Conservation (phyloP, 2,888 invertebrate genomes). For the Rhabditophanes sp. region DNA sequence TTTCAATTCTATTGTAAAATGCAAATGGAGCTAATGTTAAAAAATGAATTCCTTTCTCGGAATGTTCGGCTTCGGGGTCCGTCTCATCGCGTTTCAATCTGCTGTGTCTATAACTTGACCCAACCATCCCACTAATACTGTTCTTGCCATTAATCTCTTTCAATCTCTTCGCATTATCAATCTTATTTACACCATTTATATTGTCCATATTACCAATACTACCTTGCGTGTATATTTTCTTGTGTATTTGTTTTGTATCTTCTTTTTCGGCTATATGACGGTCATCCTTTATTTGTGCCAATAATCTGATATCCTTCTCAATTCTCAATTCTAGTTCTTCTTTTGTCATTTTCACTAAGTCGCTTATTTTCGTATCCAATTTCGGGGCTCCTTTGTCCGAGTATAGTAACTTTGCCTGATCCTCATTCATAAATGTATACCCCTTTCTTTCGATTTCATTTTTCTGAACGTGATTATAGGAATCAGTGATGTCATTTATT, state of each 20-base stretch:
- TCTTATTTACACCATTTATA: no score
- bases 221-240: no score
- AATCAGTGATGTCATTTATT: conserved; percentile 2
- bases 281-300: conserved; percentile 15
- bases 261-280: no score
- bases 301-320: conserved; percentile 17
- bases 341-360: conserved; percentile 6
- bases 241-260: no score
- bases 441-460: conserved; percentile 16
- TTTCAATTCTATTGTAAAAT: conserved; percentile 22
- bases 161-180: no score
- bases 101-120: background rate
- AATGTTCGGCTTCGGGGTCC: conserved; percentile 8
- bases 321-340: conserved; percentile 12
- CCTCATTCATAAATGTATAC: conserved; percentile 16
- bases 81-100: background rate
- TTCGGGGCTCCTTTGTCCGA: conserved; percentile 8
- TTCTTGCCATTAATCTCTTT: no score
- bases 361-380: conserved; percentile 5
- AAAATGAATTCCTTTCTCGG: conserved; percentile 14
- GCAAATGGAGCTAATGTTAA: conserved; percentile 20
- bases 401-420: conserved; percentile 20
- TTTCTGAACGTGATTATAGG: conserved; percentile 15
- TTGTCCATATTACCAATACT: no score
- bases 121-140: background rate